Evolutionary conservation across 2,797 vertebrate genomes (phyloP).

Genomic region (Malurus leucopterus): DNA sequence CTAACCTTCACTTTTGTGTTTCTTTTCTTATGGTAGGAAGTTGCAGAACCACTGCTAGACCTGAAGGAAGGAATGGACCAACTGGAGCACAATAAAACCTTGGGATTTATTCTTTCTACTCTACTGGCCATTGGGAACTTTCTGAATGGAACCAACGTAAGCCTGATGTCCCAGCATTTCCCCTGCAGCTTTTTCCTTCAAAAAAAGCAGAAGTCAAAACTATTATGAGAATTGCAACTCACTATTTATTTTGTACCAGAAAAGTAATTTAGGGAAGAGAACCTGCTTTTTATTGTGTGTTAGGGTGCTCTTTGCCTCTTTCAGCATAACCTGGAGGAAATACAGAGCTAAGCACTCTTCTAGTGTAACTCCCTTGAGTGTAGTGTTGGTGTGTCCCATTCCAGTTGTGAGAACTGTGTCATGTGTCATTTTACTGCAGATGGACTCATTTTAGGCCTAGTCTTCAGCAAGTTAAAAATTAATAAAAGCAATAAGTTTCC

Average conservation of each 20-base stretch:
- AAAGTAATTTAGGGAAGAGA: background rate
- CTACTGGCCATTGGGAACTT: slow-evolving; percentile 95
- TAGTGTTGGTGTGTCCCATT: background rate
- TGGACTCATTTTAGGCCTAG: background rate
- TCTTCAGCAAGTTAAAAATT: background rate
- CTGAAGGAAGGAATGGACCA: slow-evolving; percentile 98
- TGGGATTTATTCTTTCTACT: slow-evolving; percentile 90
- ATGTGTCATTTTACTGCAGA: background rate
- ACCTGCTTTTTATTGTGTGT: background rate
- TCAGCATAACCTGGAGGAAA: background rate
- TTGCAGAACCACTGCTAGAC: slow-evolving; percentile 94
- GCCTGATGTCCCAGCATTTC: slow-evolving; percentile 28
- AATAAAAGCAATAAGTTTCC: background rate
- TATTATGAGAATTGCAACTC: background rate
- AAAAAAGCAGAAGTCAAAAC: background rate
- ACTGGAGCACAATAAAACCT: slow-evolving; percentile 93
- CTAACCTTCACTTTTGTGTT: background rate
- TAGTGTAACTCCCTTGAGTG: background rate
- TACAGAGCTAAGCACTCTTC: background rate
- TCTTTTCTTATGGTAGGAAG: slow-evolving; percentile 79
- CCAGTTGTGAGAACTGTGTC: background rate
- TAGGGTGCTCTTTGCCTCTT: background rate
- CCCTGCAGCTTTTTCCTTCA: background rate
- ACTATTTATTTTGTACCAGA: background rate
- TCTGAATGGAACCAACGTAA: slow-evolving; percentile 94